Base-by-base conservation (phyloP, 2,113 vertebrate genomes). In the Phaethornis superciliosus region DNA sequence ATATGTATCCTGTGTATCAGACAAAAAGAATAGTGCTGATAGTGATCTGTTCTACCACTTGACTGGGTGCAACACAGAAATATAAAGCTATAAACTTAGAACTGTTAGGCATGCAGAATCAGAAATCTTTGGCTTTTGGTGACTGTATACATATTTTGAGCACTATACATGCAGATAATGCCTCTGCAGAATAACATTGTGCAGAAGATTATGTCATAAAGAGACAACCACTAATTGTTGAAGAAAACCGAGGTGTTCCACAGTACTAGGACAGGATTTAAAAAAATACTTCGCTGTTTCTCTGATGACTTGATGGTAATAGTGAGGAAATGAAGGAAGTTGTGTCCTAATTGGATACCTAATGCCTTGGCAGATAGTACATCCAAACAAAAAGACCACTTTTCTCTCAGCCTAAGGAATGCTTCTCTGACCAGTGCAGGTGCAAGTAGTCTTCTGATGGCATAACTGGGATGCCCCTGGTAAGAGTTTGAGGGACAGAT, bases 11-110 rank as follows among this genome's bases (percentile, higher is more conserved):
- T 52, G 12, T 82, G 5, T 55, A 59, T 58, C 20, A 78, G 46
- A 60, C 78, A 72, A 81, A 95, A 79, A 9, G 63, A 81, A 76
- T 68, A 64, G 52, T 62, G 54, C 72, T 94, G 79, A 81, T 30
- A 56, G 18, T 49, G 64, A 87, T 33, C 23, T 55, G 32, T 35
- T 72, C 68, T 52, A 33, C 46, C 44, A 68, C 9, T 56, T 30
- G 49, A 15, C 9, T 64, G 42, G 52, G 10, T 46, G 13, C 40
- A 72, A 93, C 15, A 65, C 10, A 49, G 14, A 67, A 88, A 65
- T 71, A 65, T 8, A 21, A 74, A 22, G 4, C 5, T 14, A 42
- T 37, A 76, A 92, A 59, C 9, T 72, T 35, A 65, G 60, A 91
- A 62, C 44, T 52, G 40, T 47, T 67, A 46, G 18, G 55, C 10